Evolutionary conservation across 2,113 vertebrate species (phyloP).

Genomic region (Scytalopus superciliaris): DNA sequence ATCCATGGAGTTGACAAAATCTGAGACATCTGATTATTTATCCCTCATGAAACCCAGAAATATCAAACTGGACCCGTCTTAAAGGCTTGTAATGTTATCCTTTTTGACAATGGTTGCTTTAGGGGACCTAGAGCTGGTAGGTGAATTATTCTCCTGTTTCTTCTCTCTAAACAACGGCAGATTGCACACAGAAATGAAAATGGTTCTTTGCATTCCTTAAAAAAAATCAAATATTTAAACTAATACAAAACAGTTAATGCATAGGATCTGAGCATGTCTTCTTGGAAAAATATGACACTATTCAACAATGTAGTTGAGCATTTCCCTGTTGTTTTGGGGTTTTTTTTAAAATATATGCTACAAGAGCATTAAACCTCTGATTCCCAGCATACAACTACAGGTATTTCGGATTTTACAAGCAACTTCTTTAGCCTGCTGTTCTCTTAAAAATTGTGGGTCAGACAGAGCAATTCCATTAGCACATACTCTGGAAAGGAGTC

Average conservation of each 20-base stretch:
- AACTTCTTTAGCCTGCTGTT: not conserved
- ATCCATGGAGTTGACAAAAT: not conserved
- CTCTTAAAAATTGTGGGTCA: not conserved
- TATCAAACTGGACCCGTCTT: not conserved
- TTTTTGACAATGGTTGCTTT: not conserved
- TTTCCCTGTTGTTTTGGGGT: not conserved
- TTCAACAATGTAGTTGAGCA: not conserved
- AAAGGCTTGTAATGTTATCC: not conserved
- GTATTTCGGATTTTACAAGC: not conserved
- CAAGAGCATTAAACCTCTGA: not conserved
- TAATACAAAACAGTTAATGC: not conserved
- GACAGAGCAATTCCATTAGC: not conserved
- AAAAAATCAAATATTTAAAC: not conserved
- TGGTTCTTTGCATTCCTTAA: slow-evolving; percentile 6
- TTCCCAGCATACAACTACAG: not conserved
- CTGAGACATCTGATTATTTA: not conserved
- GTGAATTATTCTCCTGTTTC: not conserved
- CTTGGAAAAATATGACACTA: not conserved
- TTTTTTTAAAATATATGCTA: not conserved
- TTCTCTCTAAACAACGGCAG: not conserved
- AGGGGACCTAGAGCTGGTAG: not conserved
- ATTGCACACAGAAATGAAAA: not conserved
- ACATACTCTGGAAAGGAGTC: not conserved
- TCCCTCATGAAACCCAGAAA: not conserved
- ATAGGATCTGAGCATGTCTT: not conserved